phyloP scores from a whole-genome alignment of 2,888 invertebrate genomes.

The Piscicola geometra region DNA sequence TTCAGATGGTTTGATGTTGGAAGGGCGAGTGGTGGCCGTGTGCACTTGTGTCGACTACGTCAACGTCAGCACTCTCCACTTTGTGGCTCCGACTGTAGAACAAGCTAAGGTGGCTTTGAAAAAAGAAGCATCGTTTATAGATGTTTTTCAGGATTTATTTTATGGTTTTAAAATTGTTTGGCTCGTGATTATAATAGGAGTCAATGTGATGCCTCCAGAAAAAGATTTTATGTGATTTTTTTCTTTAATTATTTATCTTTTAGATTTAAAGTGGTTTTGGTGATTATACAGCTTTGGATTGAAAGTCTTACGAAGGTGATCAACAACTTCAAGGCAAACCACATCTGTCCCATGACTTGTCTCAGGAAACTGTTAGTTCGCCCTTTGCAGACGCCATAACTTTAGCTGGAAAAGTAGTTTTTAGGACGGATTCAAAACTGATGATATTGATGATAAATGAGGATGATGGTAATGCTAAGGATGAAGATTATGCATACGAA shows the following conservation, averaged over 20 bases:
- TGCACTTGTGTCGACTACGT: slow-evolving; percentile 98
- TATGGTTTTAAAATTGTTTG: no score
- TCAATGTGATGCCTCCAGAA: no score
- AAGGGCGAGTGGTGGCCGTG: slow-evolving; percentile 89
- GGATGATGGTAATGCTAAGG: no score
- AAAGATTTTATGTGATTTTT: no score
- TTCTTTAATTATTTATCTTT: no score
- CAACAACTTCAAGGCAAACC: slow-evolving; percentile 91
- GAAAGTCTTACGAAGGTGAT: slow-evolving; percentile 79
- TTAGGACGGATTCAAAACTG: not conserved
- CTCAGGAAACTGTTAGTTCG: slow-evolving; percentile 98
- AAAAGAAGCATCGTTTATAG: no score
- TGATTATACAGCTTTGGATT: slow-evolving; percentile 93
- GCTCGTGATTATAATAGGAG: no score
- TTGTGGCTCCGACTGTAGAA: slow-evolving; percentile 85
- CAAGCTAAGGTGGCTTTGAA: slow-evolving; percentile 75
- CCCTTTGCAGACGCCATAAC: not conserved
- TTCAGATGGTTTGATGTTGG: slow-evolving; percentile 59
- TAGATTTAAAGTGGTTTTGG: no score
- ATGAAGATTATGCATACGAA: slow-evolving; percentile 44
- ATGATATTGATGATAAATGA: not conserved
- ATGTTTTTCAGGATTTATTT: no score
- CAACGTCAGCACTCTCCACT: slow-evolving; percentile 93
- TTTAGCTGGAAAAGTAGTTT: not conserved
- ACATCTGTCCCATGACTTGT: slow-evolving; percentile 88